phyloP scores from a whole-genome alignment of 2,888 invertebrate species.

The Ochropleura leucogaster region DNA sequence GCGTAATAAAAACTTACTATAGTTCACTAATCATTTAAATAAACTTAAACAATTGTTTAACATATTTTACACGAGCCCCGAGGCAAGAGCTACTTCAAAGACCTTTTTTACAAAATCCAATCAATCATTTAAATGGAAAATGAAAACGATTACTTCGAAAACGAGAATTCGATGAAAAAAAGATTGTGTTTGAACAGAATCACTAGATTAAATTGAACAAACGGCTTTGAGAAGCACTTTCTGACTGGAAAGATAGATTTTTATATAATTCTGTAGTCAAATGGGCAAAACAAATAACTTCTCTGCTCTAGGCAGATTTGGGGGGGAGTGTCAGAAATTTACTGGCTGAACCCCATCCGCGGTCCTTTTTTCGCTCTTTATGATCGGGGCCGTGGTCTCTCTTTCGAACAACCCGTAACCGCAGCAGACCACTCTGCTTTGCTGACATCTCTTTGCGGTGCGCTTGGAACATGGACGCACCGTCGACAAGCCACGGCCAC shows the following conservation, averaged over 20 bases:
- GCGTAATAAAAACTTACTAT: too few species aligned
- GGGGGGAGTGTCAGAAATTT: too few species aligned
- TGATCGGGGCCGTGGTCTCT: too few species aligned
- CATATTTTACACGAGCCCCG: too few species aligned
- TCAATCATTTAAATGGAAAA: slow-evolving; percentile 16
- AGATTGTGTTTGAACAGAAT: slow-evolving; percentile 36
- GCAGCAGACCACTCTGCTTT: too few species aligned
- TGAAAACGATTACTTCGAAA: background rate
- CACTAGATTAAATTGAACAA: slow-evolving; percentile 59
- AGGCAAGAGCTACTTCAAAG: background rate
- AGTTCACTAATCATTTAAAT: background rate
- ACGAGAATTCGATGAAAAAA: background rate
- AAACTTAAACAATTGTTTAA: background rate
- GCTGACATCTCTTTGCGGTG: too few species aligned
- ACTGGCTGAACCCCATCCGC: too few species aligned
- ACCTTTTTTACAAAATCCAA: slow-evolving; percentile 1
- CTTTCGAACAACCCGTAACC: too few species aligned
- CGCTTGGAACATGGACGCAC: too few species aligned
- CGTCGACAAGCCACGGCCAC: too few species aligned
- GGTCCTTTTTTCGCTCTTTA: too few species aligned
- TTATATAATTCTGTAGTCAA: background rate
- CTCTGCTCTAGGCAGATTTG: too few species aligned
- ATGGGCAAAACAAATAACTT: background rate
- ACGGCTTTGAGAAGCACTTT: background rate
- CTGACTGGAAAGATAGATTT: background rate